Percentiles rank a stretch among this genome's conserved stretches.
Evolutionary conservation across 37 sponge, comb jelly and placozoan species (phyloP).

Genomic region (Tethya wilhelma): DNA sequence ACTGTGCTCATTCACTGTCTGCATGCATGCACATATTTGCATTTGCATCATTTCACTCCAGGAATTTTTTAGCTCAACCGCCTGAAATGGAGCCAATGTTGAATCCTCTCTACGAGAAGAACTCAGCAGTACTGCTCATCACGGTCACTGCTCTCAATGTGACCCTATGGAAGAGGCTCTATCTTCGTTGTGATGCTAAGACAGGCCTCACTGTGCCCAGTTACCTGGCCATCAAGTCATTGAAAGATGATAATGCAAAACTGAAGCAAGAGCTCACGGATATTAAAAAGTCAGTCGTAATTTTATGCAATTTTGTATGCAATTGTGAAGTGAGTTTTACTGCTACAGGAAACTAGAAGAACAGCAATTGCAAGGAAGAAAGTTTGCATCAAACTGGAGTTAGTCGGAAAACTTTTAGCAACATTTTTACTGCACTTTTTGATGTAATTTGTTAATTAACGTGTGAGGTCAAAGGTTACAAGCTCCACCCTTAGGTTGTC

Average conservation of each 20-base stretch:
- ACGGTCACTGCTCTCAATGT: conserved; percentile 26
- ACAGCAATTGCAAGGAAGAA: conserved; percentile 46
- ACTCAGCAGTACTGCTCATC: conserved; percentile 39
- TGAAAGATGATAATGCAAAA: conserved; percentile 33
- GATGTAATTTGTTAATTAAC: no score
- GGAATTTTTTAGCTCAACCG: conserved; percentile 45
- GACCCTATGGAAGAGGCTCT: conserved; percentile 45
- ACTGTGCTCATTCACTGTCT: no score
- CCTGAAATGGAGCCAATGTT: conserved; percentile 9
- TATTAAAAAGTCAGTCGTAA: conserved; percentile 40
- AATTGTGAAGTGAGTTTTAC: neutral
- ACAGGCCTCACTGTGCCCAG: neutral
- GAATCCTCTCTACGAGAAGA: conserved; percentile 71
- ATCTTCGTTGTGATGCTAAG: conserved; percentile 13
- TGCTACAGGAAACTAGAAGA: conserved; percentile 35
- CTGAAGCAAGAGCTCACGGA: conserved; percentile 4
- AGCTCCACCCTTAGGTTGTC: no score
- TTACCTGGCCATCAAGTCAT: neutral
- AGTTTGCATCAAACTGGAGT: conserved; percentile 39
- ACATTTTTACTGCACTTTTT: no score
- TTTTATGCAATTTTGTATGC: neutral
- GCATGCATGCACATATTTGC: neutral
- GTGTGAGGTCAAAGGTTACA: no score
- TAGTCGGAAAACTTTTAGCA: no score
- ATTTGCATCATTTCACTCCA: neutral